phyloP scores from a whole-genome alignment of 2,797 vertebrate genomes.

The Chloroceryle amazona region DNA sequence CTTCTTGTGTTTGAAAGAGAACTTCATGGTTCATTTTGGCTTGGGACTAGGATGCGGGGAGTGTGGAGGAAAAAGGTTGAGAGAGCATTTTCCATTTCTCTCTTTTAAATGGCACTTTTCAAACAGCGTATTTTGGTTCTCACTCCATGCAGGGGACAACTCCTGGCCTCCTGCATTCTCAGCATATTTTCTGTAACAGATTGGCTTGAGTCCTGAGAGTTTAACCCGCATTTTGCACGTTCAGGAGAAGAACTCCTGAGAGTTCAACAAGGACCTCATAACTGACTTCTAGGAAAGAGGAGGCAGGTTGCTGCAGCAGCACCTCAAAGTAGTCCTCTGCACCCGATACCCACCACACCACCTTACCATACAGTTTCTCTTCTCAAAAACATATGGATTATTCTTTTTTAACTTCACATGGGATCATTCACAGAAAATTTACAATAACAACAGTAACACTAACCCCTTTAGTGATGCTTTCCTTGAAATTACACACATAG shows the following conservation, averaged over 20 bases:
- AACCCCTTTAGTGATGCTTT: neutral
- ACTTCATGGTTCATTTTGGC: neutral
- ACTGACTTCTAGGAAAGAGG: conserved; percentile 35
- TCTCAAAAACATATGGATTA: neutral
- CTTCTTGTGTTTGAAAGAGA: neutral
- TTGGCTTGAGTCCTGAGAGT: neutral
- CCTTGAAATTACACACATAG: neutral
- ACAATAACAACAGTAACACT: neutral
- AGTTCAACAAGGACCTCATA: conserved; percentile 14
- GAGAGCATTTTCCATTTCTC: neutral
- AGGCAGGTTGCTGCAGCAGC: neutral
- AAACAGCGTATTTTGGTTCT: neutral
- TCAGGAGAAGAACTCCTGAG: neutral
- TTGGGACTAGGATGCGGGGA: accelerated
- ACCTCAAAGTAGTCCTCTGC: neutral
- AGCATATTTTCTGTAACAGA: conserved; percentile 24
- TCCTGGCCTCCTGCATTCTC: conserved; percentile 18
- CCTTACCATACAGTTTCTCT: neutral
- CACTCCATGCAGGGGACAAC: neutral
- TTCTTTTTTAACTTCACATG: neutral
- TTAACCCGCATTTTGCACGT: conserved; percentile 49
- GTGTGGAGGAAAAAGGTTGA: neutral
- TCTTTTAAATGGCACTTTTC: conserved; percentile 7
- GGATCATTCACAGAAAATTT: conserved; percentile 31
- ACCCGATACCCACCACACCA: neutral